Evolutionary conservation across 2,797 vertebrate species (phyloP).

Genomic region (Margarornis squamiger): DNA sequence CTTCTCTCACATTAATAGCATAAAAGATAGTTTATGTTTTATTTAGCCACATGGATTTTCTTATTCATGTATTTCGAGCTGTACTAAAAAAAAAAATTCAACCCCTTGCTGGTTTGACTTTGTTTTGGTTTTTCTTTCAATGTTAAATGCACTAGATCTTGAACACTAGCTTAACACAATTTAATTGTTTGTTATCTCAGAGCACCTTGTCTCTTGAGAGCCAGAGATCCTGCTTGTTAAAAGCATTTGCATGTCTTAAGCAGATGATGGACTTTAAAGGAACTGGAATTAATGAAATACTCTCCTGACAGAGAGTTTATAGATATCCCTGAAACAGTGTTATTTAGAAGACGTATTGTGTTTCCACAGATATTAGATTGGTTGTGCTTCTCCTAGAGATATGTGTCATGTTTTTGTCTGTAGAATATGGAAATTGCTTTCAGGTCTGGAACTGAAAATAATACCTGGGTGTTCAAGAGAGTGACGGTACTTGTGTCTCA

Average conservation of each 20-base stretch:
- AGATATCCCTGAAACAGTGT: slow-evolving; percentile 24
- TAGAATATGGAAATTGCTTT: slow-evolving; percentile 45
- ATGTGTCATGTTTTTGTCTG: slow-evolving; percentile 45
- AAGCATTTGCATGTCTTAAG: slow-evolving; percentile 46
- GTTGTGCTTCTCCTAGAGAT: slow-evolving; percentile 34
- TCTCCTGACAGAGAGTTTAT: slow-evolving; percentile 26
- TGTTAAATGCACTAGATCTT: background rate
- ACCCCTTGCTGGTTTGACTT: background rate
- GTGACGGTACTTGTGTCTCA: slow-evolving; percentile 19
- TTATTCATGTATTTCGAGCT: background rate
- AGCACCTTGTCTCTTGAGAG: background rate
- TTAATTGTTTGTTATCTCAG: slow-evolving; percentile 30
- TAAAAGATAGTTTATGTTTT: background rate
- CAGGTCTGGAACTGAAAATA: slow-evolving; percentile 50
- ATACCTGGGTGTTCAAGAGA: slow-evolving; percentile 41
- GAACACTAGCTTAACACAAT: background rate
- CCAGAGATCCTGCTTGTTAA: slow-evolving; percentile 11
- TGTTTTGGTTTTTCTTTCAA: background rate
- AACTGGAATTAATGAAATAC: slow-evolving; percentile 36
- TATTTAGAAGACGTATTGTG: slow-evolving; percentile 49
- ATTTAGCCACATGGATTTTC: background rate
- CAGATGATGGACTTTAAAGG: slow-evolving; percentile 40
- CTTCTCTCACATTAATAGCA: background rate
- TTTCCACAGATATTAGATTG: slow-evolving; percentile 31
- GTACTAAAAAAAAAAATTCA: background rate